Percentiles rank a stretch among this genome's conserved stretches.
phyloP scores from a whole-genome alignment of 2,888 invertebrate species.

The Eupithecia subumbrata region DNA sequence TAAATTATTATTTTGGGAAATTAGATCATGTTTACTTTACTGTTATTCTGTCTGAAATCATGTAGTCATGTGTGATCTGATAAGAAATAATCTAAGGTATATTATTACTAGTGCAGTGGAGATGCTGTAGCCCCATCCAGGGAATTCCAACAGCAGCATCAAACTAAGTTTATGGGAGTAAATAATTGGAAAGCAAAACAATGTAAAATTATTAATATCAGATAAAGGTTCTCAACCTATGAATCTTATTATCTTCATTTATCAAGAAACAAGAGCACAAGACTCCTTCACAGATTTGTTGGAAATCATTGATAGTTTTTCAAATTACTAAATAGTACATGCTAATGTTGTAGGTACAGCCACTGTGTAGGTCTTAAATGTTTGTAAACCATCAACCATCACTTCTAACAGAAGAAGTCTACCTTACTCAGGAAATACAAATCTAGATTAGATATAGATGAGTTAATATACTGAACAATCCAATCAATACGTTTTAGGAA shows the following conservation, averaged over 20 bases:
- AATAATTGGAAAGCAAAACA: not conserved
- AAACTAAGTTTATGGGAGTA: not conserved
- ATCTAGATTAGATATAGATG: not conserved
- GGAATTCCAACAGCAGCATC: not conserved
- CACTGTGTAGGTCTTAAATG: not conserved
- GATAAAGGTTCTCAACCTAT: not conserved
- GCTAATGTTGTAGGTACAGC: not conserved
- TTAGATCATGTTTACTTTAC: not conserved
- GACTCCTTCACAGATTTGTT: not conserved
- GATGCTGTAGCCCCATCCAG: not conserved
- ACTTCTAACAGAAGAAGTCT: not conserved
- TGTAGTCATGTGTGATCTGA: not conserved
- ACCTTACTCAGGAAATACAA: not conserved
- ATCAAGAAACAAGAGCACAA: not conserved
- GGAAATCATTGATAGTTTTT: not conserved
- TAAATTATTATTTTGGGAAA: not conserved
- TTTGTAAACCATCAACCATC: not conserved
- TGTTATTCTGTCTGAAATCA: not conserved
- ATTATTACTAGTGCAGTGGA: not conserved
- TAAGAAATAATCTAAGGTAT: not conserved
- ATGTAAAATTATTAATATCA: not conserved
- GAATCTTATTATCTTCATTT: not conserved
- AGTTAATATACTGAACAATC: slow-evolving; percentile 17
- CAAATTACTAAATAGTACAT: not conserved
- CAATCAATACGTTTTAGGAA: slow-evolving; percentile 44